Evolutionary conservation across 1,140 invertebrate genomes (phyloP), one percentile per base, ranked within the genome.

Genomic region (Caenorhabditis briggsae): DNA sequence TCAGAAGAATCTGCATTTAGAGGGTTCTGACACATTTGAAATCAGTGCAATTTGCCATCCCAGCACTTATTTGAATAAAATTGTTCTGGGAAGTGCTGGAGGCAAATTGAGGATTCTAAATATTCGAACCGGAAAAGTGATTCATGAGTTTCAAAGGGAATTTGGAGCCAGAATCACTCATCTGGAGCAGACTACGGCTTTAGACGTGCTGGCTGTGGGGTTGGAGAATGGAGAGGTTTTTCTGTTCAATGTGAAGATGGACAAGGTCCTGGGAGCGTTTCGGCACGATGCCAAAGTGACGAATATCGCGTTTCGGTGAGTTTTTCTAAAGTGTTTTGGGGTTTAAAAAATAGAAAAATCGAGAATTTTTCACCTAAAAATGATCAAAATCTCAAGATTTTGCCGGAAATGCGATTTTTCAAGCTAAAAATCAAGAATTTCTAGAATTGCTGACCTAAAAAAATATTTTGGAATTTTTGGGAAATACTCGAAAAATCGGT

Each of bases 21-120:
- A 87, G 55, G 82, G 86, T 56, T 61, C 61, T 11, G 82, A 84
- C 0, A n/a, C n/a, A 20, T 87, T 87, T 33, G 64, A 87, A 41
- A 83, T 87, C 43, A 78, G 83, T 16, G 25, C 83, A 12, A 74
- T 87, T 16, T 43, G 48, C 50, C 86, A 87, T 82, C 86, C 86
- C 1, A 11, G 61, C 33, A 87, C 86, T 5, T 87, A 87, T 58
- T 16, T 87, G 20, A 87, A 87, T 48, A 87, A 87, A 55, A 64
- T 87, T 23, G 50, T 82, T 5, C 11, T 87, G n/a, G 86, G 86
- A 53, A 70, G 84, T n/a, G 43, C 20, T 25, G 20, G 53, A 0
- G 86, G 86, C 7, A 12, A 18, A 25, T 12, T 87, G 6, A 48
- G 56, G 46, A 56, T 87, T 50, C 12, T 87, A 8, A 87, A 87